Evolutionary conservation across 2,888 invertebrate genomes (phyloP), one percentile per base, ranked within the genome.

Genomic region (Oligia fasciuncula): DNA sequence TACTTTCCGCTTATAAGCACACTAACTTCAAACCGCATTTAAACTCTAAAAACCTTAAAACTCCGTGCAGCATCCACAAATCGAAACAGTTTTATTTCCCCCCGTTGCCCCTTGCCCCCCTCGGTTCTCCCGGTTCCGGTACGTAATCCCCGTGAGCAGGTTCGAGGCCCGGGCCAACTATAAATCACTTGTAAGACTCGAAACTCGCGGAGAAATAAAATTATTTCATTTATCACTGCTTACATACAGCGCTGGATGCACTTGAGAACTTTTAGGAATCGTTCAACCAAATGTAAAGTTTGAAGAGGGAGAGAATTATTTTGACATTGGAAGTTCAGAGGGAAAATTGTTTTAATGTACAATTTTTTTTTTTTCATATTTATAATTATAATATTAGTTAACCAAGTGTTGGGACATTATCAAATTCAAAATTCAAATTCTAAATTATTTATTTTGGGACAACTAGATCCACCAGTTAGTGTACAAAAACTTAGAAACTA

Each of bases 161-260:
- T 88, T 88, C 86, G 88, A 86, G 84, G 70, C 88, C 86, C 88
- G 72, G 80, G 70, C 82, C 76, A 77, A 81, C 88, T 85, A 88
- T 88, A 88, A 88, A 88, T 88, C 89, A 88, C 88, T 87, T 71
- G 89, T 87, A 87, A 89, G 86, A 85, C 89, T 87, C 75, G 77
- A 88, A 89, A 87, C 88, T 88, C 79, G 82, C 54, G 79, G 77
- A 81, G 87, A 87, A 88, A 88, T 88, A 89, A 88, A 88, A 88
- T 88, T 83, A 88, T 88, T 88, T 88, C 86, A 88, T 88, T 88
- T 88, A 88, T 88, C 86, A 89, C 79, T 79, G 81, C 79, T 88
- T 88, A 87, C 84, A 85, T 78, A 78, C 77, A 69, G 78, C 69
- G 79, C 35, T 71, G 85, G 79, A 85, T 88, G 88, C 88, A 85